Base-by-base conservation (phyloP, 2,888 invertebrate species). In the Stenodera caucasica region DNA sequence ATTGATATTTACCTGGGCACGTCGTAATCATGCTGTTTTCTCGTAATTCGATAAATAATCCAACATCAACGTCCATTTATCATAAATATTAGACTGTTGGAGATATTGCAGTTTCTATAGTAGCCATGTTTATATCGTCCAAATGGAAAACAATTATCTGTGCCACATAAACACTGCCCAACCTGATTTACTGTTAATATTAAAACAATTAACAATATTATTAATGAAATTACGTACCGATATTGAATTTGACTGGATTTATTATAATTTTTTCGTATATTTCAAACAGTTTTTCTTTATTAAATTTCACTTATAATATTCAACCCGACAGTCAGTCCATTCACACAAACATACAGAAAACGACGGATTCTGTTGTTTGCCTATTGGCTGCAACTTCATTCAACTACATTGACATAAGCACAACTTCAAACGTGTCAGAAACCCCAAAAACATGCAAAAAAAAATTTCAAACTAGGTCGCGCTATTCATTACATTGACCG, bases 81-180 rank as follows among this genome's bases (percentile, higher is more conserved):
- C 60, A 55, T 52, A 29, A 53, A 55, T 64, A 59, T 67, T 67
- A 67, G 63, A 63, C 66, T 49, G 33, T 67, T 61, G 68, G 67
- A 67, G 65, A 65, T 64, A 53, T 23, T 49, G 49, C 67, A 67
- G 66, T 67, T 64, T 65, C 61, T 69, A 65, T 73, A 79, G 80
- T 77, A 78, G 80, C 80, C 80, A 80, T 79, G 78, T 79, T 80
- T 79, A 78, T 75, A 67, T 69, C 64, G 70, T 70, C 70, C 66
- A 56, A 71, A 67, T 70, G 67, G 70, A 74, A 74, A 75, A 68
- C 67, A 69, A 68, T 68, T 69, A 69, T 64, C 64, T 68, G 58
- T 66, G 67, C 67, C 69, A 69, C 69, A 69, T 69, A 64, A 64
- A 66, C 66, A 64, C 57, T 63, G 59, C 23, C 45, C 45, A 45